Evolutionary conservation across 2,113 vertebrate genomes (phyloP).

Genomic region (Xerus inauris): DNA sequence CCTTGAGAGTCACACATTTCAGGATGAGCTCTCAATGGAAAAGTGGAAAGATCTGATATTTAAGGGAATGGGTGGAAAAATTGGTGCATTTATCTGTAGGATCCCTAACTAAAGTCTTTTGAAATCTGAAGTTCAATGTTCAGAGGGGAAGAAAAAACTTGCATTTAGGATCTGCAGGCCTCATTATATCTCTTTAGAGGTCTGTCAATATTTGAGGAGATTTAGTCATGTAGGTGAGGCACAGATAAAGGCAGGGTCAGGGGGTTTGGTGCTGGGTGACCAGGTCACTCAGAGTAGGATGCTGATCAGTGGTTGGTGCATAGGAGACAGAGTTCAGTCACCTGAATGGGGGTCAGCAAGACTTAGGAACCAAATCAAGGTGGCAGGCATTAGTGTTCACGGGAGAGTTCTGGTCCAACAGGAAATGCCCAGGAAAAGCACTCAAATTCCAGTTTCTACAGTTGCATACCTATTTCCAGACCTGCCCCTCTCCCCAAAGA

Average conservation of each 20-base stretch:
- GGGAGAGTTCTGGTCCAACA: background rate
- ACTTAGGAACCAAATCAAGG: background rate
- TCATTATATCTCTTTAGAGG: constrained; percentile 18
- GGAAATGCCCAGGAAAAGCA: background rate
- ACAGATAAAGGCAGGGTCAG: constrained; percentile 16
- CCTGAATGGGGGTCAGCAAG: background rate
- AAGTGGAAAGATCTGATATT: background rate
- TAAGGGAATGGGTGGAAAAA: background rate
- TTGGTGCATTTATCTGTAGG: background rate
- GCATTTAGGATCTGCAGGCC: constrained; percentile 17
- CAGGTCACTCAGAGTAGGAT: background rate
- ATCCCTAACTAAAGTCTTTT: constrained; percentile 31
- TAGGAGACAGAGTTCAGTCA: background rate
- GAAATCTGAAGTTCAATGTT: constrained; percentile 58
- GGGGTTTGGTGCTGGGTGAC: background rate
- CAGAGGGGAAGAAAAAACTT: constrained; percentile 60
- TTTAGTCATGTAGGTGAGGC: constrained; percentile 35
- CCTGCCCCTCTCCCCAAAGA: background rate
- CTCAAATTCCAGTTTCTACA: background rate
- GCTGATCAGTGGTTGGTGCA: background rate
- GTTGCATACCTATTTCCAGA: background rate
- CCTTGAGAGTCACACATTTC: background rate
- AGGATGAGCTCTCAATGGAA: background rate
- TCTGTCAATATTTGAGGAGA: constrained; percentile 71
- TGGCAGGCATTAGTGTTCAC: background rate